Conservation (phyloP, 2,888 invertebrate species). For the Chrysina gloriosa region DNA sequence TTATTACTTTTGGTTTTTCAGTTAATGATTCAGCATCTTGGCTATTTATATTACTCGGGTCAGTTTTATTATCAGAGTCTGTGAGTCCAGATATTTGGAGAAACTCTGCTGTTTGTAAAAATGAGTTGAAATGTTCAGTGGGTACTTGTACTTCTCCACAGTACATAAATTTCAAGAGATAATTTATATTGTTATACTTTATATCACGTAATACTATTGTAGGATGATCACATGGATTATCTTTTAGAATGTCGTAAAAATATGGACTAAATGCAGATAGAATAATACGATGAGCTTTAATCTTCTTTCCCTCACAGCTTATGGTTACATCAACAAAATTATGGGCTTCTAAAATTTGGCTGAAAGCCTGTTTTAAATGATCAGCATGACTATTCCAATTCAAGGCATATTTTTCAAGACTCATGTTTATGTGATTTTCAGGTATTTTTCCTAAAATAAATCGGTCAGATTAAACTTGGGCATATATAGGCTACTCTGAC, state of each 20-base stretch:
- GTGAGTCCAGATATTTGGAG: conserved; percentile 73
- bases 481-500: no score
- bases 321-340: conserved; percentile 87
- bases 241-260: conserved; percentile 69
- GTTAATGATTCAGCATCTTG: conserved; percentile 57
- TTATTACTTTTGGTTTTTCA: conserved; percentile 15
- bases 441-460: no score
- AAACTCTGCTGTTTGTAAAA: conserved; percentile 73
- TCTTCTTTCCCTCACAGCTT: conserved; percentile 85
- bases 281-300: conserved; percentile 87
- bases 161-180: conserved; percentile 76
- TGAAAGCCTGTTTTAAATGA: conserved; percentile 84
- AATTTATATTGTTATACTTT: conserved; percentile 72
- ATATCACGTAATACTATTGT: conserved; percentile 77
- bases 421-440: no score
- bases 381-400: conserved; percentile 89
- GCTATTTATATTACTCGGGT: conserved; percentile 61
- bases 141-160: conserved; percentile 77
- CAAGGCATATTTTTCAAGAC: conserved; percentile 76
- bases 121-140: conserved; percentile 72
- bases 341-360: conserved; percentile 75
- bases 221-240: conserved; percentile 77
- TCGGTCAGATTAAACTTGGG: no score
- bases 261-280: conserved; percentile 87
- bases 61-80: conserved; percentile 58